Evolutionary conservation across 2,113 vertebrate species (phyloP).

Genomic region (Penelope pileata): DNA sequence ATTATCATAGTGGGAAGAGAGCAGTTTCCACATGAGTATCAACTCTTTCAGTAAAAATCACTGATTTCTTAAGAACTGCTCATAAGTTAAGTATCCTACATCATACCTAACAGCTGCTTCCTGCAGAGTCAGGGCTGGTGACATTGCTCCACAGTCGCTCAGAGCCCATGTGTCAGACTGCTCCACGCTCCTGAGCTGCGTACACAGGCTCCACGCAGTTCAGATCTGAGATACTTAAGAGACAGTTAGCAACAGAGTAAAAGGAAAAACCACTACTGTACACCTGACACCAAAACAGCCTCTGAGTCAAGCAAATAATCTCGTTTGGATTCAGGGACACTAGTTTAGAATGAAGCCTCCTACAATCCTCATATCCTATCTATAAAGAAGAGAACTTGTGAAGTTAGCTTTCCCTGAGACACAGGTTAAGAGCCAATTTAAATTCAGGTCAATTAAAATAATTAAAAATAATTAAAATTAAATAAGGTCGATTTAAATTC

Average conservation of each 20-base stretch:
- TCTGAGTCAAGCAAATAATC: neutral
- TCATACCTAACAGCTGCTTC: neutral
- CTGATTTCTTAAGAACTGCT: neutral
- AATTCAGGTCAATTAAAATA: no score
- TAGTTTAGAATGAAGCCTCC: neutral
- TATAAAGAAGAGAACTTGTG: neutral
- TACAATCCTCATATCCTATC: neutral
- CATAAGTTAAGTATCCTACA: neutral
- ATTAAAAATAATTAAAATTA: no score
- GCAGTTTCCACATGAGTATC: neutral
- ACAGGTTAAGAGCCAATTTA: neutral
- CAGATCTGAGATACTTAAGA: neutral
- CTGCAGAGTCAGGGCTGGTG: neutral
- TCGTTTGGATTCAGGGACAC: neutral
- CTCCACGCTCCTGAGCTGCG: fast-evolving
- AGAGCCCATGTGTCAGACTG: neutral
- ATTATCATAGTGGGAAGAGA: neutral
- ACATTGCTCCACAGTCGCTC: fast-evolving
- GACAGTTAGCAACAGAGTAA: neutral
- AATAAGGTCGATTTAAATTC: neutral
- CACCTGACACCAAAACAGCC: neutral
- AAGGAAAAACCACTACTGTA: neutral
- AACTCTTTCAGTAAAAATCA: neutral
- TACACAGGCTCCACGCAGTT: neutral
- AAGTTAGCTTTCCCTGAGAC: neutral